Percentiles rank a stretch among this genome's conserved stretches.
These are phyloP conservation scores for Chelmon rostratus DNA, from an alignment of 2,797 vertebrate species.

Conservation along the genomic window DNA sequence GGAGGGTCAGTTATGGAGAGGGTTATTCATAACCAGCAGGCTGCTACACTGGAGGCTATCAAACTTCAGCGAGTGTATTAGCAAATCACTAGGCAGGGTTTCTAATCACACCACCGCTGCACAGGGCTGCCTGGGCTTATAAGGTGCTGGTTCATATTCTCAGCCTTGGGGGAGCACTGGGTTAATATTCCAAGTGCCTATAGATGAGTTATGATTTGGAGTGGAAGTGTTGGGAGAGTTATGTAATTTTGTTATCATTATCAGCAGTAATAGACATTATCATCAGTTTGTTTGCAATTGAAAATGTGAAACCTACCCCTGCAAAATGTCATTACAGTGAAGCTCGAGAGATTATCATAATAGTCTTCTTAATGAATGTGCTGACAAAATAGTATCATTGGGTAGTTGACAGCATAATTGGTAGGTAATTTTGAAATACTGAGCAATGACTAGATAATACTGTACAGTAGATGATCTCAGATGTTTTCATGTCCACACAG, in stretches of 20 bases:
- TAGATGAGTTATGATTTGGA: slow-evolving; percentile 65
- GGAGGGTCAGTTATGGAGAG: slow-evolving; percentile 52
- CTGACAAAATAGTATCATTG: slow-evolving; percentile 47
- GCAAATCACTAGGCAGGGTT: slow-evolving; percentile 61
- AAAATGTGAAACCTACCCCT: slow-evolving; percentile 26
- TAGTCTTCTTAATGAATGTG: slow-evolving; percentile 50
- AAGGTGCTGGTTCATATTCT: slow-evolving; percentile 64
- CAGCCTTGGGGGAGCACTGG: slow-evolving; percentile 56
- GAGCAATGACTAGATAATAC: slow-evolving; percentile 48
- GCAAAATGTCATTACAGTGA: slow-evolving; percentile 26
- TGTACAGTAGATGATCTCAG: slow-evolving; percentile 38
- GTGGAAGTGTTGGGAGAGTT: slow-evolving; percentile 48
- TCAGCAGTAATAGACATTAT: slow-evolving; percentile 58
- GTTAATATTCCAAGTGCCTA: slow-evolving; percentile 70
- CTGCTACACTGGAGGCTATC: slow-evolving; percentile 68
- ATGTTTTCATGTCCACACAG: slow-evolving; percentile 47
- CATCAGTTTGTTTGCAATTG: slow-evolving; percentile 57
- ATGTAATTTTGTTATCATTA: slow-evolving; percentile 57
- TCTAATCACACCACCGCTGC: slow-evolving; percentile 69
- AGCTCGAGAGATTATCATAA: slow-evolving; percentile 35
- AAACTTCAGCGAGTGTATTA: slow-evolving; percentile 65
- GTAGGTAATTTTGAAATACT: slow-evolving; percentile 54
- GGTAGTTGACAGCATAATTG: slow-evolving; percentile 53
- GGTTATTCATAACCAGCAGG: slow-evolving; percentile 75
- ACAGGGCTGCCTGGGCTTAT: slow-evolving; percentile 47